Evolutionary conservation across 2,888 invertebrate species (phyloP).

Genomic region (Drosophila neotestacea): DNA sequence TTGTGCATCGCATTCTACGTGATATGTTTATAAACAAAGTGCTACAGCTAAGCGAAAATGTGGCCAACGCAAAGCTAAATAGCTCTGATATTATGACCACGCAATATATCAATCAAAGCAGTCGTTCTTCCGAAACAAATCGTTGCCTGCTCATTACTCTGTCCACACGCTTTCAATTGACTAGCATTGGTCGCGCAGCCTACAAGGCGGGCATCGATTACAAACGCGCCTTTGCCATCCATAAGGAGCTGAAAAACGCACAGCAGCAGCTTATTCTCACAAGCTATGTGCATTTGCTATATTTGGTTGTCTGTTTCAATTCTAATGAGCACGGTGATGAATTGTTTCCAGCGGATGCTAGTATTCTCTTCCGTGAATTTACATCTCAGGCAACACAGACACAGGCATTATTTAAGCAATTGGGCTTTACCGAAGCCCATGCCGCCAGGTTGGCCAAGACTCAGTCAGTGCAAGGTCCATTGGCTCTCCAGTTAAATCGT

Average conservation of each 20-base stretch:
- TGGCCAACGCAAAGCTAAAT: conserved; percentile 47
- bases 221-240: conserved; percentile 89
- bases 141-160: conserved; percentile 82
- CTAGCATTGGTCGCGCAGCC: conserved; percentile 91
- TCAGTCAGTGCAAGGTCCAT: conserved; percentile 87
- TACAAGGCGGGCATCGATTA: conserved; percentile 95
- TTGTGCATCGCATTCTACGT: conserved; percentile 79
- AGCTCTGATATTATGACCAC: conserved; percentile 79
- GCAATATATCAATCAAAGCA: conserved; percentile 73
- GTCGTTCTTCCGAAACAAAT: conserved; percentile 31
- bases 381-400: conserved; percentile 88
- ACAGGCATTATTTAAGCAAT: conserved; percentile 89
- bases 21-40: conserved; percentile 85
- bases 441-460: conserved; percentile 90
- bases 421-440: conserved; percentile 92
- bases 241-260: conserved; percentile 90
- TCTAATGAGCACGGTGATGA: conserved; percentile 86
- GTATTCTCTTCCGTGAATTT: conserved; percentile 86
- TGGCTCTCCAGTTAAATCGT: conserved; percentile 87
- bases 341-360: conserved; percentile 88
- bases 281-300: conserved; percentile 94
- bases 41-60: conserved; percentile 65
- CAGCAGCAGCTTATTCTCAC: conserved; percentile 91
- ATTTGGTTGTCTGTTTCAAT: conserved; percentile 88
- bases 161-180: conserved; percentile 87